Evolutionary conservation across 1,140 invertebrate genomes (phyloP).

Genomic region (Camponotus pennsylvanicus): DNA sequence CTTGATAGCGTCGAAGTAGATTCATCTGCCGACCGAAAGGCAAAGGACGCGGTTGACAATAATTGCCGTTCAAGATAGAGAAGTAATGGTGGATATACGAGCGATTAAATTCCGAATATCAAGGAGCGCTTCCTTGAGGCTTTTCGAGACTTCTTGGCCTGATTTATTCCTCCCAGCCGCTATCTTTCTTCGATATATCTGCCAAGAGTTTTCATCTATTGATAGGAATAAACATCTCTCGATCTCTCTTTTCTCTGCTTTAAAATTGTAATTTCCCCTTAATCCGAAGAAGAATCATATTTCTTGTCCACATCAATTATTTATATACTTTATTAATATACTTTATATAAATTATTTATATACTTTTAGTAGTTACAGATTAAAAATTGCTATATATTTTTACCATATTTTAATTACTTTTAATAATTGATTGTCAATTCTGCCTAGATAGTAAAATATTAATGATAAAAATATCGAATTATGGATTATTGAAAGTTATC

Average conservation of each 20-base stretch:
- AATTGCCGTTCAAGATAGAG: conserved; percentile 71
- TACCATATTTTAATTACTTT: background rate
- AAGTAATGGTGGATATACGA: conserved; percentile 67
- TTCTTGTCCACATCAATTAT: background rate
- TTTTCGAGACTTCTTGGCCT: conserved; percentile 50
- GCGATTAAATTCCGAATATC: conserved; percentile 70
- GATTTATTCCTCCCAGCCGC: conserved; percentile 7
- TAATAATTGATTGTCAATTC: background rate
- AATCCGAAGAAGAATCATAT: background rate
- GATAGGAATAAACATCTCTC: conserved; percentile 22
- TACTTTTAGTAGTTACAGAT: background rate
- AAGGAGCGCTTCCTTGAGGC: conserved; percentile 39
- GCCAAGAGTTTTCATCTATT: conserved; percentile 10
- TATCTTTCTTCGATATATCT: conserved; percentile 23
- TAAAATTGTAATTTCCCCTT: background rate
- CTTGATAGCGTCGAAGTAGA: conserved; percentile 59
- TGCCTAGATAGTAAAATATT: background rate
- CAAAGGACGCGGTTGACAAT: conserved; percentile 54
- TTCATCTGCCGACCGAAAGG: conserved; percentile 57
- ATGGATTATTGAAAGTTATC: background rate
- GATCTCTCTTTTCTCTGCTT: conserved; percentile 1
- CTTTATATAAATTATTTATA: background rate
- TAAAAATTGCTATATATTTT: background rate
- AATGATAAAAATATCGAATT: conserved; percentile 5
- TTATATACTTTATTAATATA: too few relatives aligned